Evolutionary conservation across 2,888 invertebrate species (phyloP).

Genomic region (Epirrhoe alternata): DNA sequence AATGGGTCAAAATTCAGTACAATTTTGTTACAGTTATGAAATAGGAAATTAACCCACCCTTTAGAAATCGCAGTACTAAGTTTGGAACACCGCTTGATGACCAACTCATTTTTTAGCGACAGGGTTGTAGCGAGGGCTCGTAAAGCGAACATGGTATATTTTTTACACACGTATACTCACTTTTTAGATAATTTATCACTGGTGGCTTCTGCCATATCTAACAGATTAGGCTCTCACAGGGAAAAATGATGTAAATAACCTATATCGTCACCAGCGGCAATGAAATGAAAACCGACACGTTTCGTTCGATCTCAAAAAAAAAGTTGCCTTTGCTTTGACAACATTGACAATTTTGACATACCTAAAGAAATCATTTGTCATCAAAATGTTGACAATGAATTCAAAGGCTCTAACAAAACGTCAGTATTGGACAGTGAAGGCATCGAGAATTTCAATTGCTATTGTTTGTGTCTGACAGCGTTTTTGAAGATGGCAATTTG

Average conservation of each 20-base stretch:
- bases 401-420: neutral
- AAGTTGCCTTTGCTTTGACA: too few species aligned
- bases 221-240: slow-evolving; percentile 16
- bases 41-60: slow-evolving; percentile 69
- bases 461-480: slow-evolving; percentile 18
- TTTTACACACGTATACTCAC: slow-evolving; percentile 81
- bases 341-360: too few species aligned
- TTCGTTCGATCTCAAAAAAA: neutral
- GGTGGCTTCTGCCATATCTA: slow-evolving; percentile 83
- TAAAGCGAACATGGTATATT: slow-evolving; percentile 59
- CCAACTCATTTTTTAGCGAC: slow-evolving; percentile 55
- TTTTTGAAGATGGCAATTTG: slow-evolving; percentile 57
- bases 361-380: too few species aligned
- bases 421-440: neutral
- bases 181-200: slow-evolving; percentile 88
- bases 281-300: neutral
- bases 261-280: neutral
- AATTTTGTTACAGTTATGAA: slow-evolving; percentile 33
- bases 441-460: neutral
- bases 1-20: slow-evolving; percentile 45
- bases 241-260: slow-evolving; percentile 6
- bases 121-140: slow-evolving; percentile 54
- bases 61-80: slow-evolving; percentile 63
- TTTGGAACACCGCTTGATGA: slow-evolving; percentile 57
- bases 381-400: too few species aligned